Evolutionary conservation across 1,140 invertebrate species (phyloP).

Genomic region (Batillaria attramentaria): DNA sequence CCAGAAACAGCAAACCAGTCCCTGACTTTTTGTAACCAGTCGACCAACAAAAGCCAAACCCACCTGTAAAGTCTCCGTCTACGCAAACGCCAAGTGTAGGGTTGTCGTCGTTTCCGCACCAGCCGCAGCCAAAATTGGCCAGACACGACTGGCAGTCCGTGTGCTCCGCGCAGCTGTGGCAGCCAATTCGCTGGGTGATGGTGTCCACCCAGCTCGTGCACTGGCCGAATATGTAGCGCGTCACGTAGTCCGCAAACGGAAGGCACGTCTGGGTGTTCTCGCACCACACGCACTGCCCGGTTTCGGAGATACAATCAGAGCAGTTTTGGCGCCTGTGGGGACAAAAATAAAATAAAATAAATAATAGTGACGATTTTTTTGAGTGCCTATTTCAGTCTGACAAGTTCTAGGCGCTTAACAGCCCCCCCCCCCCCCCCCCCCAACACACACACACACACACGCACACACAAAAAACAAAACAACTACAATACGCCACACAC

Average conservation of each 20-base stretch:
- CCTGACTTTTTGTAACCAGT: too few relatives aligned
- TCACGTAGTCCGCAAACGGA: conserved; percentile 94
- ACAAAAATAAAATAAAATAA: conserved; percentile 1
- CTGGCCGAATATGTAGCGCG: conserved; percentile 92
- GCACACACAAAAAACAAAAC: too few relatives aligned
- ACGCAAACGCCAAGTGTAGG: conserved; percentile 83
- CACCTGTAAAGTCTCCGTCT: conserved; percentile 74
- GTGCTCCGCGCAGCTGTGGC: conserved; percentile 85
- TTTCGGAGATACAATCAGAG: conserved; percentile 85
- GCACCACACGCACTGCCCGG: conserved; percentile 95
- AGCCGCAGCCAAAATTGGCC: conserved; percentile 89
- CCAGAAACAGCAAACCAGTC: too few relatives aligned
- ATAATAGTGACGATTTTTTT: too few relatives aligned
- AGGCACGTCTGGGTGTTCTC: conserved; percentile 91
- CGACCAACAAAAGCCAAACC: conserved; percentile 22
- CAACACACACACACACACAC: too few relatives aligned
- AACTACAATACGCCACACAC: too few relatives aligned
- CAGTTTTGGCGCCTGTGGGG: conserved; percentile 79
- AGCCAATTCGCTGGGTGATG: conserved; percentile 68
- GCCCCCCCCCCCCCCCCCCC: too few relatives aligned
- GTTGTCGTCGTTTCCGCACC: conserved; percentile 92
- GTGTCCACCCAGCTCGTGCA: conserved; percentile 93
- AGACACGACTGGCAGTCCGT: conserved; percentile 87
- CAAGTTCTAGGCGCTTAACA: too few relatives aligned
- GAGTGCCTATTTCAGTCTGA: too few relatives aligned